Conservation (phyloP, 2,888 invertebrate genomes). For the Gortyna flavago region DNA sequence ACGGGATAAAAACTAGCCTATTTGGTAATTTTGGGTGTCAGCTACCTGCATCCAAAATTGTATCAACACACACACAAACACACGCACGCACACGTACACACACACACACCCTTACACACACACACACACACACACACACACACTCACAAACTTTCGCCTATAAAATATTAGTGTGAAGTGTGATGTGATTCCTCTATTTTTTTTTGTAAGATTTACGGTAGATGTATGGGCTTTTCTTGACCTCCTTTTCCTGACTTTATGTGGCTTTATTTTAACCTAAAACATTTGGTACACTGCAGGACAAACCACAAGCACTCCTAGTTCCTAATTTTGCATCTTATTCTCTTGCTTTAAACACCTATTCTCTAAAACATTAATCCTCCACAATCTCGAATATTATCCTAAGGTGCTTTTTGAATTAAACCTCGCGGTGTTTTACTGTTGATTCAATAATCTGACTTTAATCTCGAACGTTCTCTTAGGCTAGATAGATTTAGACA, state of each 20-base stretch:
- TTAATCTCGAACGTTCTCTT: constrained; percentile 41
- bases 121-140: too few relatives aligned
- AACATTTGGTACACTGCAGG: not conserved
- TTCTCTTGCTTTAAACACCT: not conserved
- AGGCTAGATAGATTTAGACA: constrained; percentile 32
- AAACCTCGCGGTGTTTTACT: constrained; percentile 21
- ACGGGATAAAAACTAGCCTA: too few relatives aligned
- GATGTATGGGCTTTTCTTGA: not conserved
- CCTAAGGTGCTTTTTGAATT: constrained; percentile 1
- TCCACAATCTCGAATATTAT: not conserved
- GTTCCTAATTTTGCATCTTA: not conserved
- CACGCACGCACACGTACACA: too few relatives aligned
- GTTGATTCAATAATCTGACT: constrained; percentile 46
- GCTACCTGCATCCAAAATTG: too few relatives aligned
- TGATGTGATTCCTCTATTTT: too few relatives aligned
- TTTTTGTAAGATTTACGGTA: not conserved
- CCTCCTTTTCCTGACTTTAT: not conserved
- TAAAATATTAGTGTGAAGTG: too few relatives aligned
- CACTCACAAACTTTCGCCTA: too few relatives aligned
- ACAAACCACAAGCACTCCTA: not conserved
- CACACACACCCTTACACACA: too few relatives aligned
- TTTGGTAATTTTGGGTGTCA: too few relatives aligned
- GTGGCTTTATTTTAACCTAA: not conserved
- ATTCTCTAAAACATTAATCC: not conserved
- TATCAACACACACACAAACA: too few relatives aligned